Evolutionary conservation across 2,888 invertebrate species (phyloP), one percentile per base, ranked within the genome.

Genomic region (Formica aserva): DNA sequence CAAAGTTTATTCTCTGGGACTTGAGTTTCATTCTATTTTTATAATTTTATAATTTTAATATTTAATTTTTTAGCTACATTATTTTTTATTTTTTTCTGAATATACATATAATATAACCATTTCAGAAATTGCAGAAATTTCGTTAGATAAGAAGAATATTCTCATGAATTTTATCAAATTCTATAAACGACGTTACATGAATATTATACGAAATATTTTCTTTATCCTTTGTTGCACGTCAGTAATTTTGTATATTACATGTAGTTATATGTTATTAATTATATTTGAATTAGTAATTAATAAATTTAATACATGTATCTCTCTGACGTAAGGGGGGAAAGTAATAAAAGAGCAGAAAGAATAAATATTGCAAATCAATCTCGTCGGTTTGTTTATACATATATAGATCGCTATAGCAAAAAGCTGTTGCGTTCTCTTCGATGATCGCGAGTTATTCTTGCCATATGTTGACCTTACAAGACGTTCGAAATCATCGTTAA

Each of bases 131-230:
- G 11, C 9, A 26, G 26, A 26, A 11, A 0, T 52, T 67, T n/a
- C 15, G 15, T 67, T 67, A 45, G 26, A 67, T 67, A 45, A 45
- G 11, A 15, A 67, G 5, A 67, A 67, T 45, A 29, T 29, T 67
- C 1, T 48, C 11, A 29, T 18, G 2, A 18, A 69, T 52, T 52
- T 13, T 69, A 8, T 69, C 48, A 13, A n/a, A 69, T 48, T 22
- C n/a, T 8, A 13, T 2, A 63, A 62, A 32, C 9, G n/a, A 65
- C 18, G 3, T 35, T 63, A 11, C 29, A 62, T 5, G 32, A 60
- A 8, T 62, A 32, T 32, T 18, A 38, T 5, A 38, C 1, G 38
- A 13, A 18, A n/a, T 48, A 29, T 18, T 8, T n/a, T 52, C 6
- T 45, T 45, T 38, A 22, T 52, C n/a, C 4, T 69, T 3, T 52